Percentiles rank a stretch among this genome's conserved stretches.
phyloP scores from a whole-genome alignment of 2,113 vertebrate genomes.

The Nyctibius bracteatus region DNA sequence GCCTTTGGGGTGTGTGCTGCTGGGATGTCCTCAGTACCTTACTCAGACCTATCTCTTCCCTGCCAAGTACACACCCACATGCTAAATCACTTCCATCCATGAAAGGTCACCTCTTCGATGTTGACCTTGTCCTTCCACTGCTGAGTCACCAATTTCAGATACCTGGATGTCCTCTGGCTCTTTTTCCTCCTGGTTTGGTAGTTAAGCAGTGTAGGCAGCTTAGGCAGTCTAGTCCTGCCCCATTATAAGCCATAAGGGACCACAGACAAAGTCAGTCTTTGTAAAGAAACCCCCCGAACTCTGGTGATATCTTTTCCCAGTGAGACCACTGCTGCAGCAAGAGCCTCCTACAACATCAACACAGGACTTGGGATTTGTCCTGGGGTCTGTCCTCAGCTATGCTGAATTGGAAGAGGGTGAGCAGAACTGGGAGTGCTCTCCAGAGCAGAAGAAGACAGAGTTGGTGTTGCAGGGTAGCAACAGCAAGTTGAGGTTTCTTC shows the following conservation, averaged over 20 bases:
- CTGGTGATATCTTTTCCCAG: not conserved
- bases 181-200: not conserved
- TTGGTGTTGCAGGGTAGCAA: not conserved
- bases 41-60: not conserved
- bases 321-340: not conserved
- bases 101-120: not conserved
- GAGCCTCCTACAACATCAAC: not conserved
- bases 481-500: not conserved
- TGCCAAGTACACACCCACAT: not conserved
- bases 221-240: not conserved
- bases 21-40: not conserved
- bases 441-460: not conserved
- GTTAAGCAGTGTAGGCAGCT: not conserved
- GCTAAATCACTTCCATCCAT: not conserved
- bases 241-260: not conserved
- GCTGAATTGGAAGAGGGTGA: not conserved
- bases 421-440: not conserved
- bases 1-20: not conserved
- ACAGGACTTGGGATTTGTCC: not conserved
- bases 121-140: not conserved
- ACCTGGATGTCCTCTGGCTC: not conserved
- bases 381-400: fast-evolving
- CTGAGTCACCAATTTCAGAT: not conserved
- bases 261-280: not conserved
- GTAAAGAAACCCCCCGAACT: fast-evolving